Evolutionary conservation across 2,888 invertebrate genomes (phyloP).

Genomic region (Cephus pygmeus): DNA sequence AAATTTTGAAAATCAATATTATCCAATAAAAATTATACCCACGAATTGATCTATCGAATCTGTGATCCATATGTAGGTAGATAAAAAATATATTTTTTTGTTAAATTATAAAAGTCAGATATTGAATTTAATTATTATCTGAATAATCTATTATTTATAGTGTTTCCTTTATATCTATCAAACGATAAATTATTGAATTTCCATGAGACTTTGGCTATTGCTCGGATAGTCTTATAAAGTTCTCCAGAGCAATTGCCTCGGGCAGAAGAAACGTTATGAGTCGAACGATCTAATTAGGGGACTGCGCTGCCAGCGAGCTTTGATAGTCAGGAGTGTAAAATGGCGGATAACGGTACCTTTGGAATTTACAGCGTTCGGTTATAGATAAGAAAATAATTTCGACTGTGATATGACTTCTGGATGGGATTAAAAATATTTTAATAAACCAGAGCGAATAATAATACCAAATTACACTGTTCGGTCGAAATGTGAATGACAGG

Average conservation of each 20-base stretch:
- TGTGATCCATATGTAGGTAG: background rate
- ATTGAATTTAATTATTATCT: background rate
- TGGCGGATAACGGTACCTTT: background rate
- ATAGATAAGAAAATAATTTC: background rate
- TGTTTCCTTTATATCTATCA: background rate
- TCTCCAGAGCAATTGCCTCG: background rate
- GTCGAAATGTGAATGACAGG: background rate
- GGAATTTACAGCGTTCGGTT: background rate
- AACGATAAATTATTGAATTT: background rate
- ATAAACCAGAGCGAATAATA: background rate
- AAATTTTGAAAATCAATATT: background rate
- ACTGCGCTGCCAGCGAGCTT: background rate
- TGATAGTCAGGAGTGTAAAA: background rate
- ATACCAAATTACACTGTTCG: background rate
- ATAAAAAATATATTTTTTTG: no score
- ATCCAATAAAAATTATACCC: background rate
- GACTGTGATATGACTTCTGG: background rate
- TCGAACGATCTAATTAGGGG: background rate
- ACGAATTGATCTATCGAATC: background rate
- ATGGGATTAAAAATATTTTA: background rate
- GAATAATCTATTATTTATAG: background rate
- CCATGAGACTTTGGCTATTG: background rate
- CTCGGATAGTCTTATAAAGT: background rate
- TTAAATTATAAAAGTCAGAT: background rate
- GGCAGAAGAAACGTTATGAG: background rate